Percentiles rank a stretch among this genome's conserved stretches.
phyloP scores from a whole-genome alignment of 2,113 vertebrate genomes.

The Antigone vipio region DNA sequence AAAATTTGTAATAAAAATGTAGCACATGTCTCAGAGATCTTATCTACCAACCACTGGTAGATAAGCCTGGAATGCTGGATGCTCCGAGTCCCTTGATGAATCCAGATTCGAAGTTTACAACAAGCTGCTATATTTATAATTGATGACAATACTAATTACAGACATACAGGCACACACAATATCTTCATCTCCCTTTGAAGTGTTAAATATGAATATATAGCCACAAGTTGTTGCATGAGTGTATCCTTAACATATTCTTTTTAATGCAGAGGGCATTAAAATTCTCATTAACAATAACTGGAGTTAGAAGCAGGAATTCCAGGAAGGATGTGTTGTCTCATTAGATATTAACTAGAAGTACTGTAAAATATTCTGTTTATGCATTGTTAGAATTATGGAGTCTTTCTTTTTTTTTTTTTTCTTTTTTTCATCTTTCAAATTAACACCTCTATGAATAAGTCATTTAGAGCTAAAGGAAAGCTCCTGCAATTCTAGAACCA shows the following conservation, averaged over 20 bases:
- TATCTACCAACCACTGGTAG: background rate
- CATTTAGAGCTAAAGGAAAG: conserved; percentile 4
- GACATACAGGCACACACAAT: background rate
- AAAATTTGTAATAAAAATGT: background rate
- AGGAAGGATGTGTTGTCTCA: conserved; percentile 16
- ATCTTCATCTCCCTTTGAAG: background rate
- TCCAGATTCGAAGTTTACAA: background rate
- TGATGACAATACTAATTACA: conserved; percentile 25
- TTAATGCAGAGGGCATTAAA: conserved; percentile 7
- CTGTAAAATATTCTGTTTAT: conserved; percentile 32
- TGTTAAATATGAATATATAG: background rate
- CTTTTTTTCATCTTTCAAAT: background rate
- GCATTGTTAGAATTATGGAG: background rate
- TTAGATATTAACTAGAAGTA: conserved; percentile 43
- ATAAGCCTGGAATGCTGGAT: background rate
- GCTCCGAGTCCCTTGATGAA: background rate
- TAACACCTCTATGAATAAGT: background rate
- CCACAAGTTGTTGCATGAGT: background rate
- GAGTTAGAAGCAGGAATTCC: conserved; percentile 19
- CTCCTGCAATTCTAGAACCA: background rate
- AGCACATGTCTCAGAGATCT: background rate
- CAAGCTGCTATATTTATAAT: conserved; percentile 11
- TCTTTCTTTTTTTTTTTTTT: background rate
- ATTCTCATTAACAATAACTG: conserved; percentile 42
- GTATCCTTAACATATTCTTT: background rate